A percentile compares a stretch with the other conserved stretches of the same genome.
Conservation (phyloP, 2,888 invertebrate genomes). For the Drosophila cyrtoloma region DNA sequence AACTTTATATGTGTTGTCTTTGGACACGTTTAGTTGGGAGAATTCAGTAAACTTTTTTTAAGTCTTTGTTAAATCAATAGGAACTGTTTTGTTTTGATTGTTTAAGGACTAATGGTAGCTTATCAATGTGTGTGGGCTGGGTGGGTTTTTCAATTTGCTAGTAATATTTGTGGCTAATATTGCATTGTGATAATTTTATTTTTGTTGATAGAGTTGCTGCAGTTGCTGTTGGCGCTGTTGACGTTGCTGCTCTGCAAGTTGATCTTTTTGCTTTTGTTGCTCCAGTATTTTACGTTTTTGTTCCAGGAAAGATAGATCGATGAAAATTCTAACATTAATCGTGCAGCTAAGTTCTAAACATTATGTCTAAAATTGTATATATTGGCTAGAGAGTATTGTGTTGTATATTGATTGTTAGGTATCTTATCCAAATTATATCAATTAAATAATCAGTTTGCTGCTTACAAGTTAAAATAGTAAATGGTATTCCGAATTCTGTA, state of each 20-base stretch:
- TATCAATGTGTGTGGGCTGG: slow-evolving; percentile 43
- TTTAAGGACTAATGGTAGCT: slow-evolving; percentile 23
- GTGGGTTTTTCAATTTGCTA: slow-evolving; percentile 43
- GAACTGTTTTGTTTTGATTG: slow-evolving; percentile 32
- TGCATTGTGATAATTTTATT: slow-evolving; percentile 58
- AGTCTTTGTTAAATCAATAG: slow-evolving; percentile 50
- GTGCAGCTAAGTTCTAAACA: slow-evolving; percentile 84
- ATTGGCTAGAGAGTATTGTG: slow-evolving; percentile 51
- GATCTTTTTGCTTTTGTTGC: slow-evolving; percentile 86
- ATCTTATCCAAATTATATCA: slow-evolving; percentile 33
- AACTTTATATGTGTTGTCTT: slow-evolving; percentile 60
- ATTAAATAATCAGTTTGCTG: slow-evolving; percentile 16
- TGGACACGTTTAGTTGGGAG: slow-evolving; percentile 48
- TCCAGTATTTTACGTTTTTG: slow-evolving; percentile 89
- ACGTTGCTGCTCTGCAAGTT: slow-evolving; percentile 84
- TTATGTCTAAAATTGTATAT: slow-evolving; percentile 45
- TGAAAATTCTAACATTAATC: slow-evolving; percentile 90
- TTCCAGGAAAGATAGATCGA: slow-evolving; percentile 93
- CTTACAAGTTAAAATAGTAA: slow-evolving; percentile 27
- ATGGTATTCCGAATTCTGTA: slow-evolving; percentile 13
- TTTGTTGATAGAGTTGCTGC: slow-evolving; percentile 85
- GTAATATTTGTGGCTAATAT: slow-evolving; percentile 46
- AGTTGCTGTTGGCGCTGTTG: slow-evolving; percentile 83
- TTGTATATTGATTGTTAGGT: slow-evolving; percentile 46
- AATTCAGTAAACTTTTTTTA: slow-evolving; percentile 71